Base-by-base conservation (phyloP, 2,888 invertebrate genomes). In the Leptopilina syphax region DNA sequence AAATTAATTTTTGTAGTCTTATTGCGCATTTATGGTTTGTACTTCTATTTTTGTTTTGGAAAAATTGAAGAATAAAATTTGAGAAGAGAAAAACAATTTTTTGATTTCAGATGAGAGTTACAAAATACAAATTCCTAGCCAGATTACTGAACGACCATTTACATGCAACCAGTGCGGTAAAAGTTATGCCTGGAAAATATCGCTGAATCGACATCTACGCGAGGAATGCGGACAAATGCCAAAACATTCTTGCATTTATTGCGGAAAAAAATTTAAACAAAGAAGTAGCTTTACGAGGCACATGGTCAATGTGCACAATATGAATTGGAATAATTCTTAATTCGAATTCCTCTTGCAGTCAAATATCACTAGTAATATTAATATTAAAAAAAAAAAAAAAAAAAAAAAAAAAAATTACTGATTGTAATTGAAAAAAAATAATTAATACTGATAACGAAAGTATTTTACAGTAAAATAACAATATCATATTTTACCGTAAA, bases 161-260 rank as follows among this genome's bases (percentile, higher is more conserved):
- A 44, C 93, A 83, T 96, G 96, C 93, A 94, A 94, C 88, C 94
- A 93, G 88, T 97, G 97, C 92, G 96, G 96, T 85, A 97, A 97
- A 93, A 94, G 95, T 87, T 97, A 97, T 94, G 92, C 91, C 12
- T 91, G 93, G 88, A 93, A 93, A 84, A 93, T 92, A 79, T 93
- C 93, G 63, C 88, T 94, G 41, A 92, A 91, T 1, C 88, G 93
- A 8, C 93, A 94, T 85, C 89, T 92, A 18, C 89, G 93, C 24
- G 89, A 91, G 79, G 90, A 91, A 79, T 91, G 91, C 78, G 92
- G 92, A 18, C 90, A 91, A 77, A 83, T 86, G 9, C 91, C 92
- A 13, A 89, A 90, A 79, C 89, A 92, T 84, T 80, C 82, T 44
- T 93, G 93, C 83, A 84, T 83, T 7, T 84, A 88, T 79, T 93